Conservation (phyloP, 1,140 invertebrate genomes). For the Drosophila pseudoobscura region DNA sequence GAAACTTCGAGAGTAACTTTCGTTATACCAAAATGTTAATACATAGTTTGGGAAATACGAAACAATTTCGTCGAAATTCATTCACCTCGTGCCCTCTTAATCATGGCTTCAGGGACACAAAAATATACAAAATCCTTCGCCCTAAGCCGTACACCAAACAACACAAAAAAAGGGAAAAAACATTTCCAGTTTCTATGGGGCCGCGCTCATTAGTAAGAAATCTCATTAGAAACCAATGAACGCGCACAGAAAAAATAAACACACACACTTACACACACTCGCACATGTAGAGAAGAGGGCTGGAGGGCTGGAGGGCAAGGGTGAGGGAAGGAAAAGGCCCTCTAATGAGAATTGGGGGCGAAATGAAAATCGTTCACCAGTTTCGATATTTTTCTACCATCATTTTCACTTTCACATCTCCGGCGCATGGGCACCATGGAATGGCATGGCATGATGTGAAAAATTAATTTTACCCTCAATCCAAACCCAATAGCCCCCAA, state of each 20-base stretch:
- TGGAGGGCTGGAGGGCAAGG: too few species aligned
- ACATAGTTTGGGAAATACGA: neutral
- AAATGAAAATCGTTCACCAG: conserved; percentile 29
- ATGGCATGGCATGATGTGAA: conserved; percentile 47
- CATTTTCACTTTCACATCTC: conserved; percentile 72
- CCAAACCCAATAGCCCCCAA: conserved; percentile 4
- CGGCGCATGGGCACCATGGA: conserved; percentile 42
- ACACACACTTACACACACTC: conserved; percentile 15
- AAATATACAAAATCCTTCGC: conserved; percentile 3
- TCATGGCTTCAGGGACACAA: neutral
- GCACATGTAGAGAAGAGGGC: neutral
- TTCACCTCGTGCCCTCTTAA: neutral
- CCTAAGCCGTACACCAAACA: conserved; percentile 6
- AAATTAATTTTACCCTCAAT: conserved; percentile 59
- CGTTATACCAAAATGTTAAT: conserved; percentile 21
- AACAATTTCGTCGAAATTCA: conserved; percentile 19
- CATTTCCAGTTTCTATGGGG: conserved; percentile 53
- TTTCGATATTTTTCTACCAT: conserved; percentile 39
- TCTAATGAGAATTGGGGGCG: conserved; percentile 12
- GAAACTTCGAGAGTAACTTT: neutral
- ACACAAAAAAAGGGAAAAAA: conserved; percentile 22
- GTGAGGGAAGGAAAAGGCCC: neutral
- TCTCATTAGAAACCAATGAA: conserved; percentile 80
- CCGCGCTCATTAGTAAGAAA: conserved; percentile 71
- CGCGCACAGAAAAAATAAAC: conserved; percentile 46